Base-by-base conservation (phyloP, 2,888 invertebrate species). In the Philereme transversata region DNA sequence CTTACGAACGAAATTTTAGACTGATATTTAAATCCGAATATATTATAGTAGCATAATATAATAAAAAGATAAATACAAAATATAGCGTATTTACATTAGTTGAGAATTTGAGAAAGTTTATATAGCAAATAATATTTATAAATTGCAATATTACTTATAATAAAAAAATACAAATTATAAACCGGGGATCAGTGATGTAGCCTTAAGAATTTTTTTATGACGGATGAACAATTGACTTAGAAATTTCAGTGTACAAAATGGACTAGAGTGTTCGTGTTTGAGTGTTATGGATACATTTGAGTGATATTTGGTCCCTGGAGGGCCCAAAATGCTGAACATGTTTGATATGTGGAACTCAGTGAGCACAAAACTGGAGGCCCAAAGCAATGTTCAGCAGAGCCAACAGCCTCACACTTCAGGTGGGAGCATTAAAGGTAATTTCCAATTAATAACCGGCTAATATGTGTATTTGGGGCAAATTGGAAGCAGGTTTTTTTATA, bases 291-390 rank as follows among this genome's bases (percentile, higher is more conserved):
- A 53, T 70, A 72, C 57, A 47, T 56, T 75, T 66, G 72, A 79
- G 85, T 83, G 79, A 79, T 62, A 63, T 72, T 70, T 60, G 76
- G 79, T 73, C 79, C 78, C 70, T 55, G 56, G 67, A 64, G 79
- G 83, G 79, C 81, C 81, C 79, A 89, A 75, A 71, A 92, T 92
- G 92, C 81, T 91, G 82, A 95, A 94, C 86, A 96, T 96, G 96
- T 96, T 96, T 90, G 96, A 96, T 90, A 96, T 96, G 95, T 96
- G 96, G 96, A 96, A 95, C 93, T 95, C 95, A 84, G 96, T 96
- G 82, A 95, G 93, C 90, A 94, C 95, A 74, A 96, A 96, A 92
- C 85, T 96, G 94, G 95, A 96, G 86, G 89, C 93, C 71, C 94
- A 95, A 84, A 94, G 92, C 79, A 94, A 94, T 81, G 90, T 93